A percentile compares a stretch with the other conserved stretches of the same genome.
These are phyloP conservation scores for Stenurella melanura DNA, from an alignment of 2,888 invertebrate species.

Conservation along the genomic window DNA sequence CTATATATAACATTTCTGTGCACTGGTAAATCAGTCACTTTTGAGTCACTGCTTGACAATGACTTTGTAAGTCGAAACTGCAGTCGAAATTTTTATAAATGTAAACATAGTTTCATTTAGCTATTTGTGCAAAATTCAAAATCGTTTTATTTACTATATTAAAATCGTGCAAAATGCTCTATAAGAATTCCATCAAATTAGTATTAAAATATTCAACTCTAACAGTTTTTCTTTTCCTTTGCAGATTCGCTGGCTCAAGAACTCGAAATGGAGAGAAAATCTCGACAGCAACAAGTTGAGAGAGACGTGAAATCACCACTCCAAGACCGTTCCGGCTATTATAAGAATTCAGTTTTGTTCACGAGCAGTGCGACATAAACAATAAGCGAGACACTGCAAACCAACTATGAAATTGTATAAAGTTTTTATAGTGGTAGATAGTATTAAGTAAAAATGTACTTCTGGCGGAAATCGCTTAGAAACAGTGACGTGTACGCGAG, in stretches of 20 bases:
- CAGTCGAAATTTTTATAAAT: no score
- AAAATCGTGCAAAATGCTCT: no score
- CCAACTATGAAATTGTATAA: conserved; percentile 25
- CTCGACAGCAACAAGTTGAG: conserved; percentile 85
- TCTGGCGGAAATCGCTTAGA: conserved; percentile 11
- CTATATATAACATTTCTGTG: no score
- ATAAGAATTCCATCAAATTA: background rate
- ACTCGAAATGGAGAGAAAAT: conserved; percentile 91
- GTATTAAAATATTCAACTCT: conserved; percentile 19
- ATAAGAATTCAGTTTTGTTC: conserved; percentile 92
- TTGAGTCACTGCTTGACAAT: no score
- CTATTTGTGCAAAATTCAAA: no score
- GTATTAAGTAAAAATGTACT: conserved; percentile 24
- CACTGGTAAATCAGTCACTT: no score
- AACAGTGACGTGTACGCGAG: background rate
- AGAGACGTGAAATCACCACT: conserved; percentile 91
- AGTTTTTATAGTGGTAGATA: conserved; percentile 28
- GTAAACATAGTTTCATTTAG: no score
- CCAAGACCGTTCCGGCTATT: conserved; percentile 87
- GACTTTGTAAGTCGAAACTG: no score
- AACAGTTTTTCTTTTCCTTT: background rate
- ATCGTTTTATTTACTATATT: no score
- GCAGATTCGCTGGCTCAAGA: conserved; percentile 91
- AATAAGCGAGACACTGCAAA: conserved; percentile 23
- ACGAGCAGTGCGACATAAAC: conserved; percentile 89